A percentile compares a stretch with the other conserved stretches of the same genome.
These are phyloP conservation scores for Drosophila anomelani DNA, from an alignment of 2,888 invertebrate genomes.

Conservation along the genomic window DNA sequence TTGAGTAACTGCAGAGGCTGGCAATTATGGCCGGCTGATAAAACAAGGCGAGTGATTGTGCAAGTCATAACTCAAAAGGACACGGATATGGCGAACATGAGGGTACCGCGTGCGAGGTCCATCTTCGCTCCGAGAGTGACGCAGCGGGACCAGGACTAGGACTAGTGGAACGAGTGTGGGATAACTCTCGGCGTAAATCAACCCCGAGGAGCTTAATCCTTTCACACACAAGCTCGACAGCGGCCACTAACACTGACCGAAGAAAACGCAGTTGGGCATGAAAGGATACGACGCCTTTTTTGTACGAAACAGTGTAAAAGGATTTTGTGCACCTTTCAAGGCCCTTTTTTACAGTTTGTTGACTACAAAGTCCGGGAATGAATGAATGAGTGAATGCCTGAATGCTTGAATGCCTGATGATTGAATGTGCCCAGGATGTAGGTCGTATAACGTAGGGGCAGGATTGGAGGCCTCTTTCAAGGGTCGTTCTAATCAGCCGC, in stretches of 20 bases:
- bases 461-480: constrained; percentile 10
- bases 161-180: constrained; percentile 11
- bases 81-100: constrained; percentile 43
- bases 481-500: constrained; percentile 70
- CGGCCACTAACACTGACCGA: constrained; percentile 62
- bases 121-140: constrained; percentile 65
- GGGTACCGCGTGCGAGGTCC: constrained; percentile 42
- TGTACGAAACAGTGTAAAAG: constrained; percentile 61
- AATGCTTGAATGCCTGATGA: constrained; percentile 71
- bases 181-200: constrained; percentile 30
- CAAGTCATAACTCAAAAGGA: constrained; percentile 74
- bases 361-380: constrained; percentile 53
- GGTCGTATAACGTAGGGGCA: neutral
- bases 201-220: constrained; percentile 59
- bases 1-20: constrained; percentile 11
- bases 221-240: constrained; percentile 53
- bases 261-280: constrained; percentile 72
- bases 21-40: constrained; percentile 58
- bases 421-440: constrained; percentile 59
- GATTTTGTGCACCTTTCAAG: constrained; percentile 78
- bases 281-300: constrained; percentile 67
- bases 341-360: constrained; percentile 59
- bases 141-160: constrained; percentile 35
- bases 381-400: constrained; percentile 44
- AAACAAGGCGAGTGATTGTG: constrained; percentile 66